Evolutionary conservation across 2,888 invertebrate genomes (phyloP), one percentile per base, ranked within the genome.

Genomic region (Epinotia ramella): DNA sequence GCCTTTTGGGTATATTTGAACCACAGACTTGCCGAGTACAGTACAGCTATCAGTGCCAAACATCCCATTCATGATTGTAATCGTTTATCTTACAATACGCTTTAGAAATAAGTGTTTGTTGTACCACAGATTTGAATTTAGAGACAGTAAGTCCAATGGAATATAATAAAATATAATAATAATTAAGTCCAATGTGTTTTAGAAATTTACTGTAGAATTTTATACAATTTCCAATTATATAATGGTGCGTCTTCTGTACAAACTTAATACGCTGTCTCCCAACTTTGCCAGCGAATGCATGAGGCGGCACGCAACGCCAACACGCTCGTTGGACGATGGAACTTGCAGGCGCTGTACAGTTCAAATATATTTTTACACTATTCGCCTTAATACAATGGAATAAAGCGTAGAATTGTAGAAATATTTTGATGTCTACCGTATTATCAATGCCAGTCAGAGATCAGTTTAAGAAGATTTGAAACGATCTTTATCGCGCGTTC

Each of bases 221-320:
- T 6, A 28, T 28, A 28, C 0, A 28, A 28, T 3, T 33, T 7
- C 33, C 33, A 33, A 33, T 0, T 6, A 33, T 6, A 7, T 33
- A 6, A 33, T 44, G 12, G 2, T 44, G 44, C 3, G 28, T 53
- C 13, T 33, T n/a, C 70, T 59, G 59, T 66, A 1, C 7, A 9
- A 9, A 40, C n/a, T 24, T 18, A 44, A 24, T 75, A 40, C 24
- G 28, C 65, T 66, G 59, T 53, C 16, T n/a, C 64, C 1, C 49
- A 70, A 75, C 65, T 65, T 70, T 24, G 60, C 59, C 53, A 53
- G 64, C 40, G 56, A 57, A 59, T 60, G 49, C 63, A 57, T 56
- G 56, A 44, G 33, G 69, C 71, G 20, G 72, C 70, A 60, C 53
- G 75, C 44, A 53, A 60, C 6, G 53, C 59, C 44, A 64, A 75